Evolutionary conservation across 1,140 invertebrate species (phyloP), one percentile per base, ranked within the genome.

Genomic region (Solenopsis fugax): DNA sequence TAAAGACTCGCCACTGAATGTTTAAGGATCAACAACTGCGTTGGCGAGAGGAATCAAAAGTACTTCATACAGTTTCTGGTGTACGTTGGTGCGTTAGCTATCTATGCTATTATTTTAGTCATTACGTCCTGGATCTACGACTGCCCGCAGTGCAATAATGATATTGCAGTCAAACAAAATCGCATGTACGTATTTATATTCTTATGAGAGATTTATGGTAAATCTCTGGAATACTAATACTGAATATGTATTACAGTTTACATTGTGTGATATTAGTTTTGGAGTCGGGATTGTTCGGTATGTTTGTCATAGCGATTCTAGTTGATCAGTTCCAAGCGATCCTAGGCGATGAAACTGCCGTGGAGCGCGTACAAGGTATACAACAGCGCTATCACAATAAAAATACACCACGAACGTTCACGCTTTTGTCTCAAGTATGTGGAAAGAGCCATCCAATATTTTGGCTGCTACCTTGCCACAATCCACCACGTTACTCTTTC

Each of bases 31-130:
- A 99, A 99, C 93, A 99, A 99, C 94, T 99, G 98, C 95, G 98
- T 99, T 50, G 98, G 98, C 65, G 98, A 99, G 95, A 96, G 97
- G 91, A 99, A 99, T 96, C 98, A 99, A 95, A 99, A 98, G 93
- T 99, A 97, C 95, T 99, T 99, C 93, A 97, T 99, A 89, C 98
- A 99, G 94, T 99, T 99, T 96, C 95, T 99, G 71, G 96, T 98
- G n/a, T 97, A 97, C 93, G 97, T 97, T 78, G 97, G 96, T 89
- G 93, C 96, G 29, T 93, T 97, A 64, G 96, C 96, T 16, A 88
- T 96, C 0, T 98, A 98, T 94, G 97, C 97, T 21, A 96, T 98
- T 48, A 95, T 94, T 24, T 95, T 98, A 91, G 97, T 98, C 62
- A 96, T 97, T 34, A 95, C 96, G 72, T 97, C 97, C 4, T 98